Base-by-base conservation (phyloP, 2,888 invertebrate species). In the Callinectes sapidus region DNA sequence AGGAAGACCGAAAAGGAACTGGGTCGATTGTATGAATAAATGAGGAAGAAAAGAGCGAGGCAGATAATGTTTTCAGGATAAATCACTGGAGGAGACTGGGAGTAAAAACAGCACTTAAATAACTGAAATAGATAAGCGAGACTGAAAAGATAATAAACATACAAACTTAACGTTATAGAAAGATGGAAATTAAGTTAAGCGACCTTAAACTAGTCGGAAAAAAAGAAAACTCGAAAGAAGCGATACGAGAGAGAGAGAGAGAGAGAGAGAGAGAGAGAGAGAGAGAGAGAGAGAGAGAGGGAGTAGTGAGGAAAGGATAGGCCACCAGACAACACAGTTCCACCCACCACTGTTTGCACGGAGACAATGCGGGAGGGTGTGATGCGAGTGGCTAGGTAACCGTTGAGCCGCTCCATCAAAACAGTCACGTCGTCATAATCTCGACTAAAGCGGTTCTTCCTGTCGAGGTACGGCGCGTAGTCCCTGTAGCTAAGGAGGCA, bases 401-500 rank as follows among this genome's bases (percentile, higher is more conserved):
- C 42, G 61, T 92, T 92, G 39, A 92, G 85, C 2, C 90, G 86
- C 39, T 88, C 81, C 77, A 92, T 16, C 14, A 92, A 18, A 10
- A 90, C 90, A 42, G 18, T 71, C 10, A 61, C 55, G n/a, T 92
- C 92, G 23, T 92, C 92, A 81, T 92, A 90, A 77, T 90, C 90
- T 10, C 90, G 87, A 18, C 90, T 92, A 77, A 92, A 90, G 28
- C 90, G 77, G 55, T 87, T 90, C 71, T 90, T 92, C 55, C 61
- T 32, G 16, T 88, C 89, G 42, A 93, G 90, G 23, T 77, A 42
- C 0, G 92, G 92, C 35, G 89, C 66, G 85, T 91, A 93, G 91
- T 93, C 92, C 35, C 92, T 77, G 89, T 91, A 93, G 61, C 92
- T 93, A 13, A 93, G 66, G 18, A 93, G 91, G 55, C 39, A 48